Conservation (phyloP, 2,797 vertebrate species). For the Scolopax rusticola region DNA sequence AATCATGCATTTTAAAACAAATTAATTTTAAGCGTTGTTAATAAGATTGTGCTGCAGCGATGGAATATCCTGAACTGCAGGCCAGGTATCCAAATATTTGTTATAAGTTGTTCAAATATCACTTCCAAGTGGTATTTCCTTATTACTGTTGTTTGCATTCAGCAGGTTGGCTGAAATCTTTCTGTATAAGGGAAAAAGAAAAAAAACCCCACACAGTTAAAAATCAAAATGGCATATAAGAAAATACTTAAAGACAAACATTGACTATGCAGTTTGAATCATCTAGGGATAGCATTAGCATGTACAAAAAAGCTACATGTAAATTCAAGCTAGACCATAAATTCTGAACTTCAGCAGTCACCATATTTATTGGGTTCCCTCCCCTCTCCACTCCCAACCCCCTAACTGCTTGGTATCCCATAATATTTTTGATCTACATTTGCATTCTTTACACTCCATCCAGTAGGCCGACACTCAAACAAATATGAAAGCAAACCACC, state of each 20-base stretch:
- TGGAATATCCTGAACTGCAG: conserved; percentile 76
- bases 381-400: not conserved
- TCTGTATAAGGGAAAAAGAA: conserved; percentile 78
- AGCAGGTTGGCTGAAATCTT: conserved; percentile 91
- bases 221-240: not conserved
- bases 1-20: conserved; percentile 90
- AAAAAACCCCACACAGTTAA: not conserved
- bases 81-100: conserved; percentile 73
- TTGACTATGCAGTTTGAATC: not conserved
- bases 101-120: conserved; percentile 75
- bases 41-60: conserved; percentile 81
- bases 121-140: conserved; percentile 79
- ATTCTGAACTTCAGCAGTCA: not conserved
- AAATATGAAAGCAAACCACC: not conserved
- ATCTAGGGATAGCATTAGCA: not conserved
- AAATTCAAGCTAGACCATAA: not conserved
- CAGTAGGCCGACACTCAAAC: not conserved
- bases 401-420: not conserved
- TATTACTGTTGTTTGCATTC: conserved; percentile 98
- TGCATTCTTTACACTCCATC: not conserved
- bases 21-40: conserved; percentile 82
- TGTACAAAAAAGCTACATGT: not conserved
- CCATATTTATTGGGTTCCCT: not conserved
- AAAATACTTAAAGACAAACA: not conserved
- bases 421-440: not conserved